Evolutionary conservation across 2,113 vertebrate genomes (phyloP), one percentile per base, ranked within the genome.

Genomic region (Glaucidium brasilianum): DNA sequence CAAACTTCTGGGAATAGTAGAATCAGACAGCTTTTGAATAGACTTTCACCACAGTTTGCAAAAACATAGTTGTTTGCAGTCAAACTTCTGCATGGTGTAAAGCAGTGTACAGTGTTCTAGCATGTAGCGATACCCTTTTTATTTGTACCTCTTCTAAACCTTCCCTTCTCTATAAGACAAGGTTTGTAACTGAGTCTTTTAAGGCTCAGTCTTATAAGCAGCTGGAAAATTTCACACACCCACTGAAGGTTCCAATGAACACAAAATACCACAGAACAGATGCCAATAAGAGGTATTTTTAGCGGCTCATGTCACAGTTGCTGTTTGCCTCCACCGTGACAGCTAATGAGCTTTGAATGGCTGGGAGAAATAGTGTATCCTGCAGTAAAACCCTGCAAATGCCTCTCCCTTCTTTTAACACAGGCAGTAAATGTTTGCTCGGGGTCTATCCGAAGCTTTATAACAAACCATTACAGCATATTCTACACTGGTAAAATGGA

Each of bases 231-330:
- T 98, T 98, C 97, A 90, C 97, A 97, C 97, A 97, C 96, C 95
- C 94, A 45, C 94, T 91, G 93, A 90, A 96, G 86, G 94, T 97
- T 98, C 96, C 97, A 98, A 35, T 96, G 98, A 98, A 97, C 94
- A 97, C 96, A 98, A 98, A 97, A 97, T 97, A 90, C 84, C 94
- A 81, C 72, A 88, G 92, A 94, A 64, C 86, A 95, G 80, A 97
- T 98, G 98, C 97, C 98, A 98, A 96, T 94, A 98, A 97, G 96
- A 93, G 72, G 63, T 98, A 97, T 98, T 98, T 98, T 98, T 98
- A 98, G 97, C 89, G 72, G 68, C 92, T 89, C 88, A 76, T 96
- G 96, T 97, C 96, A 93, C 97, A 94, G 95, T 97, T 97, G 97
- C 97, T 97, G 78, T 97, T 98, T 98, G 90, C 94, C 74, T 97